Evolutionary conservation across 2,888 invertebrate species (phyloP).

Genomic region (Tribolium freemani): DNA sequence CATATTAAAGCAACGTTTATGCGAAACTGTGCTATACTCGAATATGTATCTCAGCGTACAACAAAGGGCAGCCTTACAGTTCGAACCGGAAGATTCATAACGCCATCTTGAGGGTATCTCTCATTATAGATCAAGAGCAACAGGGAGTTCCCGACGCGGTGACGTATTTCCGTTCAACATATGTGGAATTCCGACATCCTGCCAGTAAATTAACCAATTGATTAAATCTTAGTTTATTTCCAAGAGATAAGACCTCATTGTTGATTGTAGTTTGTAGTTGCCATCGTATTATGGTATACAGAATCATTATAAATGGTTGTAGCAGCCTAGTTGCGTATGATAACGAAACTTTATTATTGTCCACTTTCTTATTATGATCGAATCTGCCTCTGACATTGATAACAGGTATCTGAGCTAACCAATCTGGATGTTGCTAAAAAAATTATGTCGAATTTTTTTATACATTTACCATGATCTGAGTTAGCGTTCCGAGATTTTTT

Average conservation of each 20-base stretch:
- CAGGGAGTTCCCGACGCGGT: slow-evolving; percentile 44
- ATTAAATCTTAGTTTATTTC: slow-evolving; percentile 40
- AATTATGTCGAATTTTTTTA: too few relatives aligned
- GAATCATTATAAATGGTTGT: too few relatives aligned
- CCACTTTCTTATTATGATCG: too few relatives aligned
- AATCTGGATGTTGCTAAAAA: too few relatives aligned
- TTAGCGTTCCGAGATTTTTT: too few relatives aligned
- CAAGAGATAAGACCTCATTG: slow-evolving; percentile 13
- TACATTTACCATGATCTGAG: too few relatives aligned
- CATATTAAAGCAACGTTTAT: slow-evolving; percentile 35
- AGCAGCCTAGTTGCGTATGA: too few relatives aligned
- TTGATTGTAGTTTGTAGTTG: slow-evolving; percentile 3
- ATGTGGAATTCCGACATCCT: slow-evolving; percentile 29
- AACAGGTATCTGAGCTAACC: too few relatives aligned
- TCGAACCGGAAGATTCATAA: slow-evolving; percentile 42
- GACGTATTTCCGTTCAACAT: slow-evolving; percentile 38
- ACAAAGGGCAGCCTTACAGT: slow-evolving; percentile 37
- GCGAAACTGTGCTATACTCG: slow-evolving; percentile 15
- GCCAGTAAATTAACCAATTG: slow-evolving; percentile 40
- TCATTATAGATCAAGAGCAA: slow-evolving; percentile 42
- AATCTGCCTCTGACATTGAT: too few relatives aligned
- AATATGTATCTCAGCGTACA: slow-evolving; percentile 17
- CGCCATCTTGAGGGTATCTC: slow-evolving; percentile 37
- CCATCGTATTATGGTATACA: too few relatives aligned
- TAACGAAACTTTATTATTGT: too few relatives aligned